Evolutionary conservation across 2,888 invertebrate species (phyloP).

Genomic region (Troglohyphantes excavatus): DNA sequence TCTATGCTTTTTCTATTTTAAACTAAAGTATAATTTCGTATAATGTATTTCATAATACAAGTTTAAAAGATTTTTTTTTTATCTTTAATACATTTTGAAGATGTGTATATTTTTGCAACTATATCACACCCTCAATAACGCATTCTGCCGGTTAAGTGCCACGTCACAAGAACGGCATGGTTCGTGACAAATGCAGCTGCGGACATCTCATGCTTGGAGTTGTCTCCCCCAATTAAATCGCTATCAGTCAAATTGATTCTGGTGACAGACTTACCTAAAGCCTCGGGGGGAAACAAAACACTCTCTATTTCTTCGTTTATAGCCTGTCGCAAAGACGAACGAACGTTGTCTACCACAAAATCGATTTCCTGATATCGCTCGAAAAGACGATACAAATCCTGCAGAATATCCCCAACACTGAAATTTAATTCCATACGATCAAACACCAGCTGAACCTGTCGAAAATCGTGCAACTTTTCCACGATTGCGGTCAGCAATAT

Average conservation of each 20-base stretch:
- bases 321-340: slow-evolving; percentile 13
- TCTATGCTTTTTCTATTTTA: too few relatives aligned
- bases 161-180: slow-evolving; percentile 69
- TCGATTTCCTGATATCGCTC: slow-evolving; percentile 38
- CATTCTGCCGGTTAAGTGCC: slow-evolving; percentile 73
- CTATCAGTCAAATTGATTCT: slow-evolving; percentile 78
- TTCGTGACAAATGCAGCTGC: slow-evolving; percentile 65
- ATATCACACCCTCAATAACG: slow-evolving; percentile 47
- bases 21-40: too few relatives aligned
- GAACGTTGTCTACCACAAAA: slow-evolving; percentile 48
- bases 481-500: neutral
- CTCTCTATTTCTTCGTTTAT: slow-evolving; percentile 47
- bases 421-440: slow-evolving; percentile 4
- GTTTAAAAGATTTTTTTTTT: too few relatives aligned
- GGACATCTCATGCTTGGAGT: slow-evolving; percentile 75
- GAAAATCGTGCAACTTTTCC: slow-evolving; percentile 10
- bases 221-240: slow-evolving; percentile 77
- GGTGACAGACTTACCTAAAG: neutral
- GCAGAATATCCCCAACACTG: neutral
- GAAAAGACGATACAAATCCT: slow-evolving; percentile 39
- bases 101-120: too few relatives aligned
- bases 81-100: too few relatives aligned
- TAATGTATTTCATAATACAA: too few relatives aligned
- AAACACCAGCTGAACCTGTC: slow-evolving; percentile 11
- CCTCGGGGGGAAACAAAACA: slow-evolving; percentile 16